phyloP scores from a whole-genome alignment of 2,113 vertebrate genomes.

The Lepus americanus region DNA sequence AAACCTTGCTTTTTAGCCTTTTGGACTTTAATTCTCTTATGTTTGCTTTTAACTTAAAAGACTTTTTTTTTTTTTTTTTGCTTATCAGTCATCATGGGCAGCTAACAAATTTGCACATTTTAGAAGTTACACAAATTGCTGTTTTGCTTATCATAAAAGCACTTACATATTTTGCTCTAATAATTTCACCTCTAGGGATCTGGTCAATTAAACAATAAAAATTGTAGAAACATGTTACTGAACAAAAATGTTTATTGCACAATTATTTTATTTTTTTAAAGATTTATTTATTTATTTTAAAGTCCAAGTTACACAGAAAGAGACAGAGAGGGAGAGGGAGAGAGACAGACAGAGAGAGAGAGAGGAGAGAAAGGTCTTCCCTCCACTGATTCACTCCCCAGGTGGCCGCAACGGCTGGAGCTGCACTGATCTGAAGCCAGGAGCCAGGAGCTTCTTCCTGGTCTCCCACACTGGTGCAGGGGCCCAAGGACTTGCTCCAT shows the following conservation, averaged over 20 bases:
- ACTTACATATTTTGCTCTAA: neutral
- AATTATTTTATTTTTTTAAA: neutral
- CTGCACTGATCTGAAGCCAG: no score
- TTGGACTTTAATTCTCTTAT: neutral
- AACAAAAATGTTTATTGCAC: constrained; percentile 17
- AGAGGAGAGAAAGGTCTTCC: no score
- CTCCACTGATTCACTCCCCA: no score
- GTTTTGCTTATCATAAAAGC: constrained; percentile 32
- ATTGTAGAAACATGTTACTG: neutral
- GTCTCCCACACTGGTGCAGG: no score
- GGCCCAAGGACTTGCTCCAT: no score
- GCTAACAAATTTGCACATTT: constrained; percentile 41
- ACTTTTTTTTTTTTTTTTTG: neutral
- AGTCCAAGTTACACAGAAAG: neutral
- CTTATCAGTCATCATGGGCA: neutral
- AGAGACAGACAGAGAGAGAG: no score
- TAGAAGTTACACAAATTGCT: neutral
- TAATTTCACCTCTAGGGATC: neutral
- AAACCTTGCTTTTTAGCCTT: neutral
- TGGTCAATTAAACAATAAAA: constrained; percentile 39
- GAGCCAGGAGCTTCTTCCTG: no score
- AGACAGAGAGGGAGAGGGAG: neutral
- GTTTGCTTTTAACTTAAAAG: constrained; percentile 39
- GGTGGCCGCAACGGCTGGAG: no score
- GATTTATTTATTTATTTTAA: no score